Base-by-base conservation (phyloP, 2,888 invertebrate genomes). In the Panopea generosa region DNA sequence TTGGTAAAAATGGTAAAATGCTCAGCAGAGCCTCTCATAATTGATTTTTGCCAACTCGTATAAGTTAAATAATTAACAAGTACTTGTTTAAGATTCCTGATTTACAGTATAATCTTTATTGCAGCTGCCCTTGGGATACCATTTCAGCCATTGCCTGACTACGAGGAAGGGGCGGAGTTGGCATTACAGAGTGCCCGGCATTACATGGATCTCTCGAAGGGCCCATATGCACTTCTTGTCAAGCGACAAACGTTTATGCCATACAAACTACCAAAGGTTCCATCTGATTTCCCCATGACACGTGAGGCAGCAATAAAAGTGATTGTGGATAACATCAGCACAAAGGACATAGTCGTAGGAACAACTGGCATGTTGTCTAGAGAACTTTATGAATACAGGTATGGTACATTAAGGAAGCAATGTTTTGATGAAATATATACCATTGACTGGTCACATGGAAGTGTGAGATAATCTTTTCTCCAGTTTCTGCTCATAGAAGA, bases 281-380 rank as follows among this genome's bases (percentile, higher is more conserved):
- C 56, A 47, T 29, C 47, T 2, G 71, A 80, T 61, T 86, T 86
- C 65, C 84, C 89, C 9, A 80, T 93, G 79, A 88, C 84, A 9
- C 84, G 93, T 75, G 93, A 93, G 81, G 87, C 84, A 33, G 93
- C 92, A 2, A 67, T 93, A 59, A 84, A 91, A 59, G 74, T 87
- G 7, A 83, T 93, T 18, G 84, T 92, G 6, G 89, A 90, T 61
- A 77, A 84, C 52, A 84, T 93, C 3, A 84, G 84, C 20, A 89
- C 91, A 22, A 86, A 89, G 47, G 93, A 93, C 84, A 89, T 93
- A 2, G 89, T 93, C 11, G 91, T 93, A 16, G 92, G 93, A 26
- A 92, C 93, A 0, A 93, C 93, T 9, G 93, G 93, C 24, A 93
- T 93, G 93, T 82, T 92, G 61, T 93, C 93, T 0, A 83, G 93